A percentile compares a stretch with the other conserved stretches of the same genome.
These are phyloP conservation scores for Noctua fimbriata DNA, from an alignment of 2,888 invertebrate species.

Conservation along the genomic window DNA sequence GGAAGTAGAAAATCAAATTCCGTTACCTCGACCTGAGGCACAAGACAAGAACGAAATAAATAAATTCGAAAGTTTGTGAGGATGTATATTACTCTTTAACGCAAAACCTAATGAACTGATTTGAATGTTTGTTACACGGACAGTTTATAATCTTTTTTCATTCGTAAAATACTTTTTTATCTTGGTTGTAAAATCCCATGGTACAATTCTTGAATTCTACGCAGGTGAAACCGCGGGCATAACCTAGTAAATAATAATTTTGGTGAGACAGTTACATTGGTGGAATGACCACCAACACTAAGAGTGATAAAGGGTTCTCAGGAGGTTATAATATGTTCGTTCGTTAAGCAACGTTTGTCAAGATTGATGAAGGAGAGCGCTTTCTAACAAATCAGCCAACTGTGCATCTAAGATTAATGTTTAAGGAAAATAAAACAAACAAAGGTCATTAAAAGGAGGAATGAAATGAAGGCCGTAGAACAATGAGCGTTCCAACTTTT, in stretches of 20 bases:
- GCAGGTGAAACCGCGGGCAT: neutral
- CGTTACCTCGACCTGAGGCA: too few species aligned
- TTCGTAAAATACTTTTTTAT: too few species aligned
- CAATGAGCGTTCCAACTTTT: conserved; percentile 14
- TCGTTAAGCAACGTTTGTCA: neutral
- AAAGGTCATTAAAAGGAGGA: conserved; percentile 29
- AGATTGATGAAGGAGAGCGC: neutral
- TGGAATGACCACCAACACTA: neutral
- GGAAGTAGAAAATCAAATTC: too few species aligned
- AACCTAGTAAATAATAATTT: neutral
- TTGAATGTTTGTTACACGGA: too few species aligned
- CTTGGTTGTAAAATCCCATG: too few species aligned
- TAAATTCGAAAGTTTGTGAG: too few species aligned
- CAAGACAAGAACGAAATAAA: too few species aligned
- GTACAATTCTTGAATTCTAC: too few species aligned
- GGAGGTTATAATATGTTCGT: neutral
- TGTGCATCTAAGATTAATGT: neutral
- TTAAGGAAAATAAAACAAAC: conserved; percentile 1
- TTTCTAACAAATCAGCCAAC: neutral
- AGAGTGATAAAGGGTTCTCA: neutral
- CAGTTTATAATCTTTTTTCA: too few species aligned
- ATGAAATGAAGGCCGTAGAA: conserved; percentile 16
- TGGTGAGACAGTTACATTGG: neutral
- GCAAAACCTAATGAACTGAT: neutral
- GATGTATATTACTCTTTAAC: too few species aligned